phyloP scores from a whole-genome alignment of 1,140 invertebrate genomes.

The Drosophila tsacasi region DNA sequence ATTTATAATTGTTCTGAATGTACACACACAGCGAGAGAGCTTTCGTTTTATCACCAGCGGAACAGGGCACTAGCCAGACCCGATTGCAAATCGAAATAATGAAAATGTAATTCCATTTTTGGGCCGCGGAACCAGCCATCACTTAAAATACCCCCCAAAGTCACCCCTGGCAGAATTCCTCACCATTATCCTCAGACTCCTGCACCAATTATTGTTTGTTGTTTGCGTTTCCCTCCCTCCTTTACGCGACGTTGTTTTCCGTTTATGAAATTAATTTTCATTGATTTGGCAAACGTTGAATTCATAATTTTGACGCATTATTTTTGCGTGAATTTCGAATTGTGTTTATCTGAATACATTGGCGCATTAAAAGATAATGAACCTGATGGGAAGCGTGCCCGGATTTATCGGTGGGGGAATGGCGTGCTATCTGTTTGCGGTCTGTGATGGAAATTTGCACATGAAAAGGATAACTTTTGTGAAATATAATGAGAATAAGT shows the following conservation, averaged over 20 bases:
- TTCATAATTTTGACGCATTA: slow-evolving; percentile 83
- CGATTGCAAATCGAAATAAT: slow-evolving; percentile 63
- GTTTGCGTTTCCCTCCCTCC: slow-evolving; percentile 25
- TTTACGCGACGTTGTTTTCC: slow-evolving; percentile 44
- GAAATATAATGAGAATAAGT: slow-evolving; percentile 39
- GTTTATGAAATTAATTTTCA: slow-evolving; percentile 81
- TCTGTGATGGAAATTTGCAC: slow-evolving; percentile 54
- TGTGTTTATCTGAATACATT: slow-evolving; percentile 69
- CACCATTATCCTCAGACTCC: not conserved
- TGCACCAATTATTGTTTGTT: slow-evolving; percentile 41
- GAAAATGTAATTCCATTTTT: slow-evolving; percentile 79
- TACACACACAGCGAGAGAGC: slow-evolving; percentile 10
- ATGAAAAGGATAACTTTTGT: slow-evolving; percentile 48
- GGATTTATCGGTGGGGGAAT: slow-evolving; percentile 23
- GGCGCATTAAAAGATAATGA: slow-evolving; percentile 75
- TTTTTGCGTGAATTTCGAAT: slow-evolving; percentile 78
- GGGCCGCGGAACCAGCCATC: slow-evolving; percentile 38
- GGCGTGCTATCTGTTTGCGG: slow-evolving; percentile 2
- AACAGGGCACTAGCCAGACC: slow-evolving; percentile 19
- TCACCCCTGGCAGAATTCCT: not conserved
- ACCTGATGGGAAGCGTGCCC: slow-evolving; percentile 17
- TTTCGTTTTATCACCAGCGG: slow-evolving; percentile 47
- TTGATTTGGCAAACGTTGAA: slow-evolving; percentile 83
- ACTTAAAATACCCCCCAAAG: slow-evolving; percentile 36
- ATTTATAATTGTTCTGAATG: slow-evolving; percentile 76